These are phyloP conservation scores for Chalcosyrphus nemorum DNA, from an alignment of 2,888 invertebrate species.

Conservation along the genomic window DNA sequence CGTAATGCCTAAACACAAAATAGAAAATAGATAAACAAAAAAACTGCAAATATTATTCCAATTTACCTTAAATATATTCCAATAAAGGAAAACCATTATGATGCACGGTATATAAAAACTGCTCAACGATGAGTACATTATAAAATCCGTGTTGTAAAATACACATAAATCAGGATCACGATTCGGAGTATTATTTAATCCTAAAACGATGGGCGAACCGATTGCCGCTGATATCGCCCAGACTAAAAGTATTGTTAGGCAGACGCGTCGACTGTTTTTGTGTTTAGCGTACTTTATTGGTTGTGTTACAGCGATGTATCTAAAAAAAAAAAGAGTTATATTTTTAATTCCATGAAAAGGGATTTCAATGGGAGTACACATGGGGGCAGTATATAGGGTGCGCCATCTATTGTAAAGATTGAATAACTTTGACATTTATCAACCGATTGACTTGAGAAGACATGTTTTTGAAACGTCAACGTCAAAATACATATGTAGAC, in stretches of 20 bases:
- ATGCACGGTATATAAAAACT: slow-evolving; percentile 99
- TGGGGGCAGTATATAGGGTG: too few relatives aligned
- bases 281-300: slow-evolving; percentile 99
- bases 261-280: slow-evolving; percentile 96
- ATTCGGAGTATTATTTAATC: slow-evolving; percentile 96
- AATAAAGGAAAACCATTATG: slow-evolving; percentile 99
- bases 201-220: slow-evolving; percentile 97
- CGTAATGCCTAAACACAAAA: slow-evolving; percentile 89
- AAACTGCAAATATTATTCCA: slow-evolving; percentile 77
- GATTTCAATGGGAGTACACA: neutral
- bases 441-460: too few relatives aligned
- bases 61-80: slow-evolving; percentile 99
- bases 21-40: slow-evolving; percentile 74
- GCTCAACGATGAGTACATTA: slow-evolving; percentile 98
- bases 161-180: slow-evolving; percentile 93
- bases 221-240: slow-evolving; percentile 98
- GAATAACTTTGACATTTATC: too few relatives aligned
- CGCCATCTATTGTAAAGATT: too few relatives aligned
- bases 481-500: too few relatives aligned
- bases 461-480: too few relatives aligned
- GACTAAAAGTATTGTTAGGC: slow-evolving; percentile 96
- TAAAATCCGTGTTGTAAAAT: slow-evolving; percentile 99
- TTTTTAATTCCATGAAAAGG: neutral
- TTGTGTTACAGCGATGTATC: slow-evolving; percentile 99
- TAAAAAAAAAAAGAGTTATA: slow-evolving; percentile 82